Evolutionary conservation across 2,888 invertebrate genomes (phyloP).

Genomic region (Piscicola geometra): DNA sequence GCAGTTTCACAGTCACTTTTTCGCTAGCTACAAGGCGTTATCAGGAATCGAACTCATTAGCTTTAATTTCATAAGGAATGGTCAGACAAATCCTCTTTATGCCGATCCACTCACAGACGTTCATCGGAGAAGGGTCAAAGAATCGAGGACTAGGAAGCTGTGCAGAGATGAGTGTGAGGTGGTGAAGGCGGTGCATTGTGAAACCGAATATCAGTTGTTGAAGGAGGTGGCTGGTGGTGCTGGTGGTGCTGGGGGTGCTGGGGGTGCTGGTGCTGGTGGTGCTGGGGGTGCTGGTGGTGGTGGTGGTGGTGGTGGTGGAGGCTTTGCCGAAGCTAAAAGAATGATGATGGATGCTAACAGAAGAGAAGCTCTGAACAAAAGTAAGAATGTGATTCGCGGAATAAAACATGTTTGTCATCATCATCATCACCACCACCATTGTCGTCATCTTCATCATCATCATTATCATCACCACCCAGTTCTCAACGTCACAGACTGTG

Average conservation of each 20-base stretch:
- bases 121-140: neutral
- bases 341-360: neutral
- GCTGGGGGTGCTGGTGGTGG: neutral
- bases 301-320: neutral
- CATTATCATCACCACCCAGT: neutral
- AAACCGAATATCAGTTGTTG: neutral
- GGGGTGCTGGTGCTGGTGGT: neutral
- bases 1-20: slow-evolving; percentile 1
- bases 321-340: neutral
- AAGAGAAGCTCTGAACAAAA: neutral
- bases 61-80: neutral
- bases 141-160: slow-evolving; percentile 3
- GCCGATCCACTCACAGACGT: no score
- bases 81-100: neutral
- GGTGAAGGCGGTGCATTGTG: slow-evolving; percentile 6
- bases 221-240: neutral
- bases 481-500: neutral
- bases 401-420: neutral
- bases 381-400: neutral
- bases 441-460: no score
- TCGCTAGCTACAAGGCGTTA: neutral
- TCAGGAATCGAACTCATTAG: no score
- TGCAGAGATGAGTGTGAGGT: slow-evolving; percentile 28
- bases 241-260: neutral
- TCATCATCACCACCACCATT: no score